Percentiles rank a stretch among this genome's conserved stretches.
Evolutionary conservation across 2,888 invertebrate species (phyloP).

Genomic region (Noctua pronuba): DNA sequence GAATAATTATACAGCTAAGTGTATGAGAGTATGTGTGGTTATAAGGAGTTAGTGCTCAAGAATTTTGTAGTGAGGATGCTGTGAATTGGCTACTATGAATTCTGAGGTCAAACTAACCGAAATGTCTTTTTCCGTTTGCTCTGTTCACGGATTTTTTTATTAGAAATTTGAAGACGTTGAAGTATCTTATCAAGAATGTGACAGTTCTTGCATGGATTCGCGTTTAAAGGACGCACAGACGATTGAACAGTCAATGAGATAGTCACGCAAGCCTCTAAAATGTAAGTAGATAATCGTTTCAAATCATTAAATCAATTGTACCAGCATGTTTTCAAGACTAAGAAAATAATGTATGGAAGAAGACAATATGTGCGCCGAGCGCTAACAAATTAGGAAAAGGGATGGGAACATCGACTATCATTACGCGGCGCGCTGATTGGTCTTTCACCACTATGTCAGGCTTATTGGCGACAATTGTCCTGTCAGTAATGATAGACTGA

Average conservation of each 20-base stretch:
- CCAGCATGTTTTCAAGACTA: background rate
- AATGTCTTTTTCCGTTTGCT: background rate
- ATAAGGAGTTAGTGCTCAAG: constrained; percentile 36
- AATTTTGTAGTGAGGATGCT: constrained; percentile 6
- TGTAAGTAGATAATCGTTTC: background rate
- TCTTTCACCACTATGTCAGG: too few relatives aligned
- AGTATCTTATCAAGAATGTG: background rate
- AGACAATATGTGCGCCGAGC: background rate
- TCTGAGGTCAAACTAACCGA: background rate
- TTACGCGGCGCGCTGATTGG: too few relatives aligned
- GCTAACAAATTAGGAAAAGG: background rate
- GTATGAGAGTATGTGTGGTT: constrained; percentile 48
- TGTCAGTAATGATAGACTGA: too few relatives aligned
- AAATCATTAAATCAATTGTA: background rate
- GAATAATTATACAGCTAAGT: constrained; percentile 63
- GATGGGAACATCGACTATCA: too few relatives aligned
- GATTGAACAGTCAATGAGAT: too few relatives aligned
- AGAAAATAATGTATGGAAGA: background rate
- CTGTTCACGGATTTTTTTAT: background rate
- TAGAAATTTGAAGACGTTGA: background rate
- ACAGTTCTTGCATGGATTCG: background rate
- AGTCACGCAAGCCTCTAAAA: background rate
- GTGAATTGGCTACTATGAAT: constrained; percentile 21
- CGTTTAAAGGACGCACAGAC: background rate
- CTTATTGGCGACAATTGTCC: too few relatives aligned